Percentiles rank a stretch among this genome's conserved stretches.
phyloP scores from a whole-genome alignment of 2,888 invertebrate genomes.

The Ctenicera cuprea region DNA sequence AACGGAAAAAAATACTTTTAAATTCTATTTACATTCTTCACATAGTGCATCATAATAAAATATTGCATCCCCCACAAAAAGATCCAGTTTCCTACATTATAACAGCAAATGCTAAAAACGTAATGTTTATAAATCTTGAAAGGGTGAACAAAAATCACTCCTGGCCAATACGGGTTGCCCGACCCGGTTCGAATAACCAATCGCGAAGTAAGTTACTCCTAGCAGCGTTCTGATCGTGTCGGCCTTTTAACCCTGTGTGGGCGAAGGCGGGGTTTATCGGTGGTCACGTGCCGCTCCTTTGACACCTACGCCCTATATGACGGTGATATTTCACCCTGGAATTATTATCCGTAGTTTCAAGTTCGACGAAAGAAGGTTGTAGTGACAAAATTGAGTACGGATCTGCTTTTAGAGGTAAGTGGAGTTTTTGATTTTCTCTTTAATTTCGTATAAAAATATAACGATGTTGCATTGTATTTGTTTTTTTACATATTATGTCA shows the following conservation, averaged over 20 bases:
- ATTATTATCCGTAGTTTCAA: conserved; percentile 46
- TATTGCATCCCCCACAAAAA: no score
- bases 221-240: conserved; percentile 55
- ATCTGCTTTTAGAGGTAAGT: background rate
- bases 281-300: conserved; percentile 53
- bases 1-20: no score
- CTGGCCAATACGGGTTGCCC: conserved; percentile 52
- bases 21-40: no score
- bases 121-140: conserved; percentile 60
- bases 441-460: no score
- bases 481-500: no score
- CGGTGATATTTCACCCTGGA: conserved; percentile 44
- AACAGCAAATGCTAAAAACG: conserved; percentile 2
- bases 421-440: background rate
- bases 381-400: background rate
- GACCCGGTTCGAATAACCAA: conserved; percentile 59
- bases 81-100: no score
- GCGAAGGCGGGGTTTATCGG: conserved; percentile 56
- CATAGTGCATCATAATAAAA: no score
- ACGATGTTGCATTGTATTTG: no score
- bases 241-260: conserved; percentile 61
- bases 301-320: conserved; percentile 47
- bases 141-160: conserved; percentile 65
- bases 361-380: background rate
- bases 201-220: conserved; percentile 57